phyloP scores from a whole-genome alignment of 2,797 vertebrate species.

The Smutsia gigantea region DNA sequence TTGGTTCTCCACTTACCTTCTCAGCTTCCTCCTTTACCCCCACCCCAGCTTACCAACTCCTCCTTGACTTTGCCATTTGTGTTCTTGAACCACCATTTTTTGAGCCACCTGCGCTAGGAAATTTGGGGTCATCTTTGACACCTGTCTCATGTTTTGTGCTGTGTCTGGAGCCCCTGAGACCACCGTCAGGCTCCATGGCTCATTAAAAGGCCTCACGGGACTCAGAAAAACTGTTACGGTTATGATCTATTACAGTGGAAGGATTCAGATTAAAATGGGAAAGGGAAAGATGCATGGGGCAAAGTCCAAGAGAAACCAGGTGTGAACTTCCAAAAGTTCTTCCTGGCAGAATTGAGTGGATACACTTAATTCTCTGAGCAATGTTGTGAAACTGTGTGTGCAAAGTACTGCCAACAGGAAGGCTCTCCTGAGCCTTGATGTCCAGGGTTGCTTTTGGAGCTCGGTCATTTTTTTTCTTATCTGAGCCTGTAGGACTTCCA shows the following conservation, averaged over 20 bases:
- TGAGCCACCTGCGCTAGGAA: background rate
- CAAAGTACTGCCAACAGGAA: background rate
- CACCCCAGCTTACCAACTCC: background rate
- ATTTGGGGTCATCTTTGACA: background rate
- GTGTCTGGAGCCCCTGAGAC: background rate
- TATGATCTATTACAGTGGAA: background rate
- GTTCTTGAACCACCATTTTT: background rate
- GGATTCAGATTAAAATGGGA: constrained; percentile 20
- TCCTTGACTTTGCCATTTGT: background rate
- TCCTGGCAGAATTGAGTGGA: background rate
- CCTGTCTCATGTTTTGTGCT: background rate
- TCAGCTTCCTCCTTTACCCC: background rate
- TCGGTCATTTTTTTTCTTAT: background rate
- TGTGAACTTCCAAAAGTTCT: background rate
- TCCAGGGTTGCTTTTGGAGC: background rate
- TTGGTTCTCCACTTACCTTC: background rate
- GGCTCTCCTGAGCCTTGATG: background rate
- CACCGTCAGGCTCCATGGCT: background rate
- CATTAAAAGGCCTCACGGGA: background rate
- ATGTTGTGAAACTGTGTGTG: background rate
- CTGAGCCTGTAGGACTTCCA: too few relatives aligned
- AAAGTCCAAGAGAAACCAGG: background rate
- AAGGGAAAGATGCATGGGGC: background rate
- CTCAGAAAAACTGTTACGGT: background rate
- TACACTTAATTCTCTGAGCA: background rate